Conservation (phyloP, 2,113 vertebrate species). For the Brachypteracias leptosomus region DNA sequence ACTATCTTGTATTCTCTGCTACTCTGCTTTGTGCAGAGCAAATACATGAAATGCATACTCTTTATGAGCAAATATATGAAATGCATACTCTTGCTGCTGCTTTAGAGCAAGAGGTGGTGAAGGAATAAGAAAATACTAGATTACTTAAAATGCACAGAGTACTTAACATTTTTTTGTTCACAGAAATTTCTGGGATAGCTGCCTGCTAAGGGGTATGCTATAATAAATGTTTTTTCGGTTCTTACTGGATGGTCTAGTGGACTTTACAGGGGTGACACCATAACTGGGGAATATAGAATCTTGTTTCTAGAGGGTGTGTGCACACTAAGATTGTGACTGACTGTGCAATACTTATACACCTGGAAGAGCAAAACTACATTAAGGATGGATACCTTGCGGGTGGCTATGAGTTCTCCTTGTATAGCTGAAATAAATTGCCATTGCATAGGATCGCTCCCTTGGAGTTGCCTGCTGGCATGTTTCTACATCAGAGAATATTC, state of each 20-base stretch:
- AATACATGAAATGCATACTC: background rate
- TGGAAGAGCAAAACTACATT: background rate
- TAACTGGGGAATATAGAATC: background rate
- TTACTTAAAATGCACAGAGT: no score
- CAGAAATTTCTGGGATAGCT: background rate
- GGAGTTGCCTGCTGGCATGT: background rate
- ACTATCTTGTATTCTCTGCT: background rate
- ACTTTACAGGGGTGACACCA: background rate
- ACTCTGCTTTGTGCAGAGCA: background rate
- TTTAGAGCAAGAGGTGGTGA: background rate
- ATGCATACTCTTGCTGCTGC: background rate
- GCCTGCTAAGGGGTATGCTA: background rate
- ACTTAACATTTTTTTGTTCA: background rate
- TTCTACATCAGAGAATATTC: background rate
- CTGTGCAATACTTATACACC: accelerated
- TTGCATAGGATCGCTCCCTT: background rate
- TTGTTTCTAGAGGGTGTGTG: background rate
- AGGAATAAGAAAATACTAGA: background rate
- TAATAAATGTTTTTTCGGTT: background rate
- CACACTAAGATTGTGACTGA: background rate
- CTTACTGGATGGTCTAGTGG: background rate
- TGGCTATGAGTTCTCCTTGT: background rate
- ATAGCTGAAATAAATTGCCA: background rate
- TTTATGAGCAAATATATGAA: background rate
- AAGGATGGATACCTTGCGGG: background rate